A percentile compares a stretch with the other conserved stretches of the same genome.
These are phyloP conservation scores for Philotrypesis tridentata DNA, from an alignment of 1,140 invertebrate species.

Conservation along the genomic window DNA sequence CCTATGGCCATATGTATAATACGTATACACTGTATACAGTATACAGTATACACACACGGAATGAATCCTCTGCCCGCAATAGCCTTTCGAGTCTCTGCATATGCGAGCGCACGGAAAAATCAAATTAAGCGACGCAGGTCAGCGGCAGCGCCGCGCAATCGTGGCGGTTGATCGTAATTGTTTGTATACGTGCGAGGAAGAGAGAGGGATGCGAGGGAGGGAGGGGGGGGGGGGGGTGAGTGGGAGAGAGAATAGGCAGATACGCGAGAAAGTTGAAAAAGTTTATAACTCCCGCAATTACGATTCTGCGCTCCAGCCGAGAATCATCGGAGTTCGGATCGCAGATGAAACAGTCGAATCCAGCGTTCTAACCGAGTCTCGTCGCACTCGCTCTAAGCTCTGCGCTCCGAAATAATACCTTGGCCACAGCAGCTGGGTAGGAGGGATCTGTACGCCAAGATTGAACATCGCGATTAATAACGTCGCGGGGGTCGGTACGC, in stretches of 20 bases:
- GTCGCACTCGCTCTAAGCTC: neutral
- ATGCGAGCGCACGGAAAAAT: neutral
- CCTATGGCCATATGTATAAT: too few relatives aligned
- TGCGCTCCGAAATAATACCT: slow-evolving; percentile 15
- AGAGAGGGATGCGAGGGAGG: neutral
- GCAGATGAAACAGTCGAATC: slow-evolving; percentile 42
- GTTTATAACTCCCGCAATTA: too few relatives aligned
- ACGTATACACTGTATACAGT: too few relatives aligned
- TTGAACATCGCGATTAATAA: slow-evolving; percentile 25
- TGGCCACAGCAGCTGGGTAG: too few relatives aligned
- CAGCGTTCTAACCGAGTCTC: neutral
- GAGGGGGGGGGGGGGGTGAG: too few relatives aligned
- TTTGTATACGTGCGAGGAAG: too few relatives aligned
- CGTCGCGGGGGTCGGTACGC: too few relatives aligned
- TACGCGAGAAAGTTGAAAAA: too few relatives aligned
- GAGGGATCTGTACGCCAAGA: neutral
- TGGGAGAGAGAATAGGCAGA: too few relatives aligned
- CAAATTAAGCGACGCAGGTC: neutral
- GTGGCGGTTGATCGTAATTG: slow-evolving; percentile 14
- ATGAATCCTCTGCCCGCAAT: neutral
- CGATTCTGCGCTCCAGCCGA: slow-evolving; percentile 14
- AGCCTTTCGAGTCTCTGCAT: neutral
- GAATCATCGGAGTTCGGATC: slow-evolving; percentile 42
- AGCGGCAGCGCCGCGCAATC: neutral
- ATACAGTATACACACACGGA: too few relatives aligned